Evolutionary conservation across 2,797 vertebrate species (phyloP), one percentile per base, ranked within the genome.

Genomic region (Aulostomus chinensis): DNA sequence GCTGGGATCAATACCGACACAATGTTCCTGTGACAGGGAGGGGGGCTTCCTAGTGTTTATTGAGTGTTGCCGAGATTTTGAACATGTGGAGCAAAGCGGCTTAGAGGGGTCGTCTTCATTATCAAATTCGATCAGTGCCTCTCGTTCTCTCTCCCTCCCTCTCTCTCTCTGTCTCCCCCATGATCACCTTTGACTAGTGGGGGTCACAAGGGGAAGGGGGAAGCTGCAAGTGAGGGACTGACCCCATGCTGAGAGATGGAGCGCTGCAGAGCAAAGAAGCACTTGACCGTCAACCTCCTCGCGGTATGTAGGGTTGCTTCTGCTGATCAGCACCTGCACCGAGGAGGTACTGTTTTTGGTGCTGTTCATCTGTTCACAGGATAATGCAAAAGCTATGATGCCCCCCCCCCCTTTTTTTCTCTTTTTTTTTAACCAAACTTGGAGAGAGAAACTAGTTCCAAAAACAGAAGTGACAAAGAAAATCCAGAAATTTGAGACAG

Each of bases 21-120:
- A 92, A 90, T 91, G 89, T 90, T 84, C 40, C 56, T 58, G 73
- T 81, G 89, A 83, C 82, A 69, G 59, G 80, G 76, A 65, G 82
- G 83, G 84, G 86, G 85, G 66, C 49, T 68, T 86, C 80, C 83
- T 68, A 74, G 77, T 82, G 81, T 86, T 81, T 84, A 73, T 72
- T 26, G 78, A 85, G 78, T 80, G 83, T 84, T 76, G 76, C 61
- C 53, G 71, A 87, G 88, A 88, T 86, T 81, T 83, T 73, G 63
- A 87, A 86, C 89, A 87, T 88, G 88, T 88, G 89, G 86, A 83
- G 85, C 71, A 73, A 88, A 89, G 88, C 83, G 73, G 88, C 86
- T 91, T 91, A 91, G 66, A 80, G 78, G 79, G 85, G 66, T 88
- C 83, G 79, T 91, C 86, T 89, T 92, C 90, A 92, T 92, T 89